Evolutionary conservation across 2,888 invertebrate species (phyloP).

Genomic region (Tipula vernalis): DNA sequence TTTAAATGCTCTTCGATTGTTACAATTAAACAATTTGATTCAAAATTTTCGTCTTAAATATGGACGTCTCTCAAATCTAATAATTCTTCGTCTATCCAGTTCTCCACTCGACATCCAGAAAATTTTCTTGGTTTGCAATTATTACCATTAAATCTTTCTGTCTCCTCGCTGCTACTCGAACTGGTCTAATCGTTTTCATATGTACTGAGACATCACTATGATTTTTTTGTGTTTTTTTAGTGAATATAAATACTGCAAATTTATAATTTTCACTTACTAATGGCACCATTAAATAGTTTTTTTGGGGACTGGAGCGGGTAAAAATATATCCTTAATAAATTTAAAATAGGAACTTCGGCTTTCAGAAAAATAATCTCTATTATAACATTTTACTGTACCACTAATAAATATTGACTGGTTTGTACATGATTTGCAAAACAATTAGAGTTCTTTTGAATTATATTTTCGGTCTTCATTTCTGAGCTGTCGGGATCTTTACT

Average conservation of each 20-base stretch:
- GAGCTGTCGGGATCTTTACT: background rate
- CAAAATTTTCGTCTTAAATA: too few relatives aligned
- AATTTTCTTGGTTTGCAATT: background rate
- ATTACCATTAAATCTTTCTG: background rate
- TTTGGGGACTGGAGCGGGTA: background rate
- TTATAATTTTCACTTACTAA: background rate
- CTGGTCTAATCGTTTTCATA: background rate
- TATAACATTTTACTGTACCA: background rate
- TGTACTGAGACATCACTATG: background rate
- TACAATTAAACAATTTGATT: too few relatives aligned
- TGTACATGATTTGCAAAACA: constrained; percentile 1
- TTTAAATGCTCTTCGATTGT: too few relatives aligned
- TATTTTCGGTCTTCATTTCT: background rate
- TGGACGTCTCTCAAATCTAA: too few relatives aligned
- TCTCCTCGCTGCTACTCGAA: background rate
- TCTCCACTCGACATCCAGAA: background rate
- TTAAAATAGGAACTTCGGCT: too few relatives aligned
- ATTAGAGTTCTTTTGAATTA: background rate
- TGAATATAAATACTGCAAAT: background rate
- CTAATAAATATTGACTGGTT: constrained; percentile 7
- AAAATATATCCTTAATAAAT: background rate
- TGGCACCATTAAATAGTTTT: background rate
- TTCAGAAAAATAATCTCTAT: background rate
- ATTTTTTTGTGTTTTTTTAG: background rate
- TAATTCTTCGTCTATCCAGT: too few relatives aligned